These are phyloP conservation scores for Tricholauxania praeusta DNA, from an alignment of 2,888 invertebrate species.

Conservation along the genomic window DNA sequence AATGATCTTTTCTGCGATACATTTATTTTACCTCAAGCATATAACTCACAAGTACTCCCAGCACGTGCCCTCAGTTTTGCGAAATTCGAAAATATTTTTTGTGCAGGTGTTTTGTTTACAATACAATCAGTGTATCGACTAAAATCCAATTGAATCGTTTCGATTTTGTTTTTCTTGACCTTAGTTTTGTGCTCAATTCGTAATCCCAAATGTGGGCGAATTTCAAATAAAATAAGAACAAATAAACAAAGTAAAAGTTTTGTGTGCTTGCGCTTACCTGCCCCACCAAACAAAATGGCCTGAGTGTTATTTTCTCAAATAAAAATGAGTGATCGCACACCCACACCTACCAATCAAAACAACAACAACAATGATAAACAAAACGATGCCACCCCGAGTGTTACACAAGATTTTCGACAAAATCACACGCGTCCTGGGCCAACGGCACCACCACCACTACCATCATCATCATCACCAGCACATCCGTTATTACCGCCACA, in stretches of 20 bases:
- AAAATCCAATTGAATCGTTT: no score
- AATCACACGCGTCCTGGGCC: constrained; percentile 1
- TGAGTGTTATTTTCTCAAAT: not conserved
- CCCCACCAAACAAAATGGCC: constrained; percentile 22
- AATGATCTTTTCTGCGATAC: no score
- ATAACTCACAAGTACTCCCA: no score
- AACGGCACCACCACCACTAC: not conserved
- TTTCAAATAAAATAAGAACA: not conserved
- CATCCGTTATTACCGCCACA: constrained; percentile 44
- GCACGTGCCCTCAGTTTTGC: no score
- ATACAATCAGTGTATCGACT: no score
- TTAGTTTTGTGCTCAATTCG: no score
- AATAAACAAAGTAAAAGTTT: not conserved
- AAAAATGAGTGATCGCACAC: constrained; percentile 30
- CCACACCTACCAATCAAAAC: not conserved
- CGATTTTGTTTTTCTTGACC: no score
- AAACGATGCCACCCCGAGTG: constrained; percentile 33
- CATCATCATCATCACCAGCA: no score
- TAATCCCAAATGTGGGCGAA: no score
- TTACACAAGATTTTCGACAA: constrained; percentile 42
- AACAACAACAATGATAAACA: constrained; percentile 35
- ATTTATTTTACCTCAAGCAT: no score
- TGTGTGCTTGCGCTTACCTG: not conserved
- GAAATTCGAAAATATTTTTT: no score
- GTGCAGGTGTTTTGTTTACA: no score